These are phyloP conservation scores for Alca torda DNA, from an alignment of 2,797 vertebrate species.

Conservation along the genomic window DNA sequence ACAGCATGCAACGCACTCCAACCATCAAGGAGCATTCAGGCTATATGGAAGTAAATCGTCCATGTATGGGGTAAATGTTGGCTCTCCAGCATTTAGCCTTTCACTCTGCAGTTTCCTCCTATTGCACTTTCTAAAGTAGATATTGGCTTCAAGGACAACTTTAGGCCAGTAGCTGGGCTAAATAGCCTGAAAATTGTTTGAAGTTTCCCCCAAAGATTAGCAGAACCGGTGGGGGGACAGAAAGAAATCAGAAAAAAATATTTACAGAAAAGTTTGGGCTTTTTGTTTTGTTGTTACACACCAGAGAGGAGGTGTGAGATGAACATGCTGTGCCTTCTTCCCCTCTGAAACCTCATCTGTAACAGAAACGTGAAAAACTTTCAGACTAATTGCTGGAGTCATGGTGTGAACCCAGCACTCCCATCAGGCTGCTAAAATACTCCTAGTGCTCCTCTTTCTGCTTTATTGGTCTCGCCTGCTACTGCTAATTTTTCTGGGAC, in stretches of 20 bases:
- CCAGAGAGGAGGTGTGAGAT: neutral
- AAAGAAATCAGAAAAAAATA: neutral
- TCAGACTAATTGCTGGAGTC: neutral
- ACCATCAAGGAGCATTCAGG: neutral
- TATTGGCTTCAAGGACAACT: neutral
- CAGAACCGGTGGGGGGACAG: neutral
- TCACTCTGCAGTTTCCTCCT: neutral
- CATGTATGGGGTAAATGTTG: neutral
- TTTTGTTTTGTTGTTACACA: neutral
- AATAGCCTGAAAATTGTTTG: neutral
- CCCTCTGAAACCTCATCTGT: neutral
- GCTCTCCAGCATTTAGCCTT: neutral
- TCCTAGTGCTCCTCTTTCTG: neutral
- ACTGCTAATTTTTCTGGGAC: neutral
- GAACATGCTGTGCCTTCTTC: neutral
- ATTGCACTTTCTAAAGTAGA: neutral
- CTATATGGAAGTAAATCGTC: neutral
- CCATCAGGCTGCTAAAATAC: neutral
- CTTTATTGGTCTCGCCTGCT: neutral
- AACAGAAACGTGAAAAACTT: neutral
- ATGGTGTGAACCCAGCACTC: neutral
- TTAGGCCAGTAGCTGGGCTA: neutral
- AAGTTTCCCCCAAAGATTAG: neutral
- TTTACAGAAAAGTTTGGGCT: neutral
- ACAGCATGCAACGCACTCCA: neutral